Evolutionary conservation across 2,113 vertebrate genomes (phyloP), one percentile per base, ranked within the genome.

Genomic region (Cyanoliseus patagonus): DNA sequence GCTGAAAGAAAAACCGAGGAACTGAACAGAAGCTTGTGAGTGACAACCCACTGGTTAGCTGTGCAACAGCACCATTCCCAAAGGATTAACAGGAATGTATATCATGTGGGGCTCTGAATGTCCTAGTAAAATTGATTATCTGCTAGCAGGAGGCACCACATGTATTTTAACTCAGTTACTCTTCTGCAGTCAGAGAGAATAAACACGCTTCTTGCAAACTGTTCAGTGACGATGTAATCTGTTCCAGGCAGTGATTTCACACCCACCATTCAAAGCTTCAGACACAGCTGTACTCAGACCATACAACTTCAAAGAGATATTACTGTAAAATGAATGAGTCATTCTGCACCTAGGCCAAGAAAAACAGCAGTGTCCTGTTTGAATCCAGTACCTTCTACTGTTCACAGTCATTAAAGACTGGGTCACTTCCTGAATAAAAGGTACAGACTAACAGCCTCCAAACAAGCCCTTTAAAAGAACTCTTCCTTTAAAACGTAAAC

Each of bases 221-320:
- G 57, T 67, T 91, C 90, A 62, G 33, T 70, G 67, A 90, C 72
- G 61, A 88, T 8, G 46, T 80, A 72, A 95, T 94, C 66, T 88
- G 78, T 81, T 95, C 76, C 84, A 95, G 63, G 62, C 78, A 94
- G 35, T 37, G 53, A 86, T 59, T 96, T 94, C 93, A 94, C 75
- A 90, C 39, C 42, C 75, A 87, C 61, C 47, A 61, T 49, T 94
- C 92, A 94, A 81, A 74, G 51, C 51, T 62, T 88, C 72, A 87
- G 57, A 83, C 78, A 85, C 47, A 91, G 79, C 66, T 91, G 88
- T 52, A 94, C 37, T 75, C 74, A 92, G 49, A 92, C 13, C 66
- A 88, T 28, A 55, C 52, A 82, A 75, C 27, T 86, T 92, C 39
- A 75, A 62, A n/a, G 28, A 41, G 17, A 20, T 76, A 75, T 64